These are phyloP conservation scores for Planiliza haematocheilus DNA, from an alignment of 2,113 vertebrate genomes.

Conservation along the genomic window DNA sequence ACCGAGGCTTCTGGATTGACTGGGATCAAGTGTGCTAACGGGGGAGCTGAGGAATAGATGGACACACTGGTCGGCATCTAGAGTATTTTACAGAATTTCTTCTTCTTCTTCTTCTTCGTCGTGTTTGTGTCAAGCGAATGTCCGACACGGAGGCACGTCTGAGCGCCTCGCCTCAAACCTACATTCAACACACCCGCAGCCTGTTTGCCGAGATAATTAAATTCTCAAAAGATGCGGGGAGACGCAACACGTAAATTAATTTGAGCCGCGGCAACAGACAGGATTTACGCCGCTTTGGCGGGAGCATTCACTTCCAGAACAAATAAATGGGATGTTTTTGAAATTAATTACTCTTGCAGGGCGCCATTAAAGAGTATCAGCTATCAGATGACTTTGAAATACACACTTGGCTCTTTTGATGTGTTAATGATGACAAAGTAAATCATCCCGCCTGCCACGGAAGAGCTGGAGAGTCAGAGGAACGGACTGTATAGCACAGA, in stretches of 20 bases:
- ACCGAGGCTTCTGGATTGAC: conserved; percentile 27
- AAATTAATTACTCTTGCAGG: conserved; percentile 78
- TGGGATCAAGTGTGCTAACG: conserved; percentile 48
- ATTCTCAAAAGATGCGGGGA: conserved; percentile 80
- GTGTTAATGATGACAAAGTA: conserved; percentile 79
- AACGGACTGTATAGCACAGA: conserved; percentile 10
- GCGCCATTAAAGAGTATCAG: conserved; percentile 78
- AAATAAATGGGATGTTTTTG: conserved; percentile 80
- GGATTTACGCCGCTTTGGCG: conserved; percentile 78
- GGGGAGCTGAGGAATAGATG: not conserved
- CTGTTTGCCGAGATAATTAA: conserved; percentile 83
- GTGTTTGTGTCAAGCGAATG: not conserved
- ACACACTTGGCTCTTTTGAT: conserved; percentile 77
- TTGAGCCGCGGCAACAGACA: conserved; percentile 73
- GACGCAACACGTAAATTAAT: conserved; percentile 80
- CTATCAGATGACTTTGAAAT: conserved; percentile 80
- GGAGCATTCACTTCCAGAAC: conserved; percentile 75
- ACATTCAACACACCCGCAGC: conserved; percentile 68
- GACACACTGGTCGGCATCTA: conserved; percentile 15
- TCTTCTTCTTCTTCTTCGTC: conserved; percentile 1
- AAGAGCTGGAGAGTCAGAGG: conserved; percentile 33
- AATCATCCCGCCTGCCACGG: conserved; percentile 57
- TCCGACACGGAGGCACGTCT: conserved; percentile 6
- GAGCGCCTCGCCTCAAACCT: conserved; percentile 43
- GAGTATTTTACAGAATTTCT: not conserved